Base-by-base conservation (phyloP, 2,113 vertebrate genomes). In the Ochotona princeps region DNA sequence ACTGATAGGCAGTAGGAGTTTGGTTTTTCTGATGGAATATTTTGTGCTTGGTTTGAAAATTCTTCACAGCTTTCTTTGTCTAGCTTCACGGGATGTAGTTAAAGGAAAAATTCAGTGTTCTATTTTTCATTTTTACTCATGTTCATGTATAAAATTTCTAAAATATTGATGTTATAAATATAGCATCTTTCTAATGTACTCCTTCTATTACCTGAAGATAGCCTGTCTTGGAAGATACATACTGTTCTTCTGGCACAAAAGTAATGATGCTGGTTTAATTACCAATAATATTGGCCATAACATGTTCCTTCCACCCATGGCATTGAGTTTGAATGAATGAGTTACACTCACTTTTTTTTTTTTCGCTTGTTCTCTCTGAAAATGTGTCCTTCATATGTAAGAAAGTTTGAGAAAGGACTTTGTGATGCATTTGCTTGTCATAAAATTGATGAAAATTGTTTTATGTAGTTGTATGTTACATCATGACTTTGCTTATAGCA, bases 401-500 rank as follows among this genome's bases (percentile, higher is more conserved):
- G 60, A 81, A 89, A 79, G 60, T 92, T 92, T 93, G 86, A 90
- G 47, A 88, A 65, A 89, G 54, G 32, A 87, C 30, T 81, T 95
- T 76, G 9, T 89, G 21, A 49, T 91, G 15, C 35, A 78, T 94
- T 96, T 90, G 35, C 2, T 87, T 89, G 21, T 74, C 73, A 23
- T 92, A 21, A 95, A 83, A 47, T 57, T 17, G 61, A 32, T 95
- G 84, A 79, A 94, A 78, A 28, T 35, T 94, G 26, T 89, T 93
- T 93, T n/a, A 18, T 38, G 11, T 76, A 61, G 20, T 74, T 83
- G 5, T 78, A 38, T 28, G 44, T 85, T n/a, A 8, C 21, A 67
- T 84, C 30, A 2, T 85, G 73, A 72, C 28, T 35, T 89, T n/a
- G 60, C 73, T 86, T 83, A 83, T 20, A 51, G 38, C 23, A 78